Base-by-base conservation (phyloP, 2,888 invertebrate species). In the Trichopoda pennipes region DNA sequence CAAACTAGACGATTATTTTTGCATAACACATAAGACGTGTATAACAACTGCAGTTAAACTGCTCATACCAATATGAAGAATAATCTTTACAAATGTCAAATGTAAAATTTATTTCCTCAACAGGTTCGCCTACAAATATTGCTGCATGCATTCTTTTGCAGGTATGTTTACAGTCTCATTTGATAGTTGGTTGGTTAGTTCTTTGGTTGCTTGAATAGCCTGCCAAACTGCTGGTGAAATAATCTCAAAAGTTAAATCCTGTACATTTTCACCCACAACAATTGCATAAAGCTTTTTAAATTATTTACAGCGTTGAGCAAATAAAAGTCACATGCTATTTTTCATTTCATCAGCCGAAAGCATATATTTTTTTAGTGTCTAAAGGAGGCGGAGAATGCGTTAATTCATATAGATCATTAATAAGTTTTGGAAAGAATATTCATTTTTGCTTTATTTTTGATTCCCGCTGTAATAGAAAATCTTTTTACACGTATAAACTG, bases 61-160 rank as follows among this genome's bases (percentile, higher is more conserved):
- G 32, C 42, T 49, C 47, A 51, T 32, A 56, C 73, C 74, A 72
- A 74, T 78, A 75, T 66, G 74, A 78, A 82, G 74, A 78, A 82
- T 79, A 79, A 79, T 79, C 82, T 82, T 79, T 76, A 61, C 63
- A 82, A 82, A 79, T 82, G 82, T 82, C 82, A 82, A 82, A 82
- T 72, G 72, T 79, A 72, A 79, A 79, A 79, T 82, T 76, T 79
- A 82, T 79, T 79, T 82, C 82, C 79, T 82, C 72, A 82, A 76
- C 82, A 82, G 82, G 82, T 79, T 82, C 82, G 82, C 82, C 82
- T 79, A 82, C 82, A 79, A 79, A 55, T 66, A 44, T 70, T 38
- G 12, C 10, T 53, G 38, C n/a, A n/a, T 49, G 72, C 58, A 16
- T 51, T 47, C 16, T 47, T 17, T 16, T n/a, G 55, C 17, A 73